Evolutionary conservation across 1,140 invertebrate genomes (phyloP).

Genomic region (Euglossa dilemma): DNA sequence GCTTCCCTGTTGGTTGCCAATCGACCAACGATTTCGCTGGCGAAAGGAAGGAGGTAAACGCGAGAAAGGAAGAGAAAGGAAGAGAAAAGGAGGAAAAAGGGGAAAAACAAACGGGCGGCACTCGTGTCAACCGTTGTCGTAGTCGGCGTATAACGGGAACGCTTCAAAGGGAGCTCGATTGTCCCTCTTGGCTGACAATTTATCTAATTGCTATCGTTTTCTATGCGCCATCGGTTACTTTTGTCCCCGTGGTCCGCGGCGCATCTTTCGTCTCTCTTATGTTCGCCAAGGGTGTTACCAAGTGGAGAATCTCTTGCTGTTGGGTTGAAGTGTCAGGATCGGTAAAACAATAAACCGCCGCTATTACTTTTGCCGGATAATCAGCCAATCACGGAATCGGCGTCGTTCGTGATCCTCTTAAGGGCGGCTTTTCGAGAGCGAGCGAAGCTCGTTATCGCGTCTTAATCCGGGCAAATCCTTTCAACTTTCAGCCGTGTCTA

Average conservation of each 20-base stretch:
- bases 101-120: neutral
- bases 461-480: constrained; percentile 76
- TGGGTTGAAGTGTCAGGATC: constrained; percentile 66
- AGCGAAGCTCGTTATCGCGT: constrained; percentile 74
- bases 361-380: constrained; percentile 69
- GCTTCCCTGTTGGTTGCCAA: constrained; percentile 3
- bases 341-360: constrained; percentile 67
- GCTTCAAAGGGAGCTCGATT: constrained; percentile 31
- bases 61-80: neutral
- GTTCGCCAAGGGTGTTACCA: constrained; percentile 46
- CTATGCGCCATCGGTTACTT: constrained; percentile 48
- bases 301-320: constrained; percentile 61
- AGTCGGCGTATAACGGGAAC: neutral
- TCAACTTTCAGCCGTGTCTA: constrained; percentile 67
- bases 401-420: constrained; percentile 67
- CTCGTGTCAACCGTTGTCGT: neutral
- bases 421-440: constrained; percentile 65
- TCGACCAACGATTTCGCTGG: constrained; percentile 24
- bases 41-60: neutral
- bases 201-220: constrained; percentile 55
- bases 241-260: constrained; percentile 14
- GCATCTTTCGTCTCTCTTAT: constrained; percentile 58
- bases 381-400: constrained; percentile 70
- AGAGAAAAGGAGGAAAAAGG: neutral
- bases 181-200: constrained; percentile 38